phyloP scores from a whole-genome alignment of 2,888 invertebrate species.

The Rotaria socialis region DNA sequence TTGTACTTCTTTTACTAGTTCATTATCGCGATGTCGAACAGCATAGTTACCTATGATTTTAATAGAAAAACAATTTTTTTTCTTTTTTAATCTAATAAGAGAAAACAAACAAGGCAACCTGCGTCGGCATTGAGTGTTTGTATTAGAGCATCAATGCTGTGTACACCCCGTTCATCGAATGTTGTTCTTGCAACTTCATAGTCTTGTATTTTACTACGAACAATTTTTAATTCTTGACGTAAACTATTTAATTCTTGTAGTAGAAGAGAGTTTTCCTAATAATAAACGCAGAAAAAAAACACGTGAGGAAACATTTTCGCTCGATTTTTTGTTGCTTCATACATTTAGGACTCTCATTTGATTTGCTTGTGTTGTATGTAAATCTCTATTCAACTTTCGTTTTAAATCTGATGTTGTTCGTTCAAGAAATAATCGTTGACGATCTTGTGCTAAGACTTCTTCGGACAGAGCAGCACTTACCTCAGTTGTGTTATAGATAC shows the following conservation, averaged over 20 bases:
- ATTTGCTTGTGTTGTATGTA: not conserved
- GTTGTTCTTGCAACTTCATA: not conserved
- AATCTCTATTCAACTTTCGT: not conserved
- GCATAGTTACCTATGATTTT: not conserved
- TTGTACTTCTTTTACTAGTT: not conserved
- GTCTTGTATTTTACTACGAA: not conserved
- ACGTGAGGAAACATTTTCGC: too few species aligned
- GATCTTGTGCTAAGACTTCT: not conserved
- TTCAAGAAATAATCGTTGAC: slow-evolving; percentile 10
- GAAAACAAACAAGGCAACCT: not conserved
- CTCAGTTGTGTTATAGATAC: not conserved
- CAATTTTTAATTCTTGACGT: not conserved
- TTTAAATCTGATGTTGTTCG: not conserved
- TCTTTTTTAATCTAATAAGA: not conserved
- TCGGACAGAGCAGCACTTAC: not conserved
- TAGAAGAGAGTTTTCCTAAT: not conserved
- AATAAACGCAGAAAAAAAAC: not conserved
- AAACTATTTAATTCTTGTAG: not conserved
- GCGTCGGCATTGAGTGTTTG: not conserved
- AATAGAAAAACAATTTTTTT: not conserved
- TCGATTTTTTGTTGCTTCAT: not conserved
- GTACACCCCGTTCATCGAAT: not conserved
- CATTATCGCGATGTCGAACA: not conserved
- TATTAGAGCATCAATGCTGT: not conserved
- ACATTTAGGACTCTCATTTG: slow-evolving; percentile 13